These are phyloP conservation scores for Saimiri boliviensis DNA, from an alignment of 2,113 vertebrate genomes.

Conservation along the genomic window DNA sequence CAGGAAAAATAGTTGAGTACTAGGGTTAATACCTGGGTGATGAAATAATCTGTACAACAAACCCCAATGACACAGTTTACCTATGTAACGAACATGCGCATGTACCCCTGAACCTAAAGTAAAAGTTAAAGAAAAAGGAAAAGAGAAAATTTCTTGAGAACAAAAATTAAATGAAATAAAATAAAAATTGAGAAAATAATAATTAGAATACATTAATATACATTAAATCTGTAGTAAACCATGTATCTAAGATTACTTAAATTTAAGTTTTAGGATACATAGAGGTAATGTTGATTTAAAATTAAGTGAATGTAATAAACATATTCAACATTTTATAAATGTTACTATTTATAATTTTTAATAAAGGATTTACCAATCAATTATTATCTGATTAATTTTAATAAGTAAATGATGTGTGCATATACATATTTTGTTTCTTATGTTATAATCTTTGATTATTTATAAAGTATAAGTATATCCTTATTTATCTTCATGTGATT, in stretches of 20 bases:
- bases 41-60: too few species aligned
- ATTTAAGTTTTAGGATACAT: not conserved
- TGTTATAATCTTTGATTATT: not conserved
- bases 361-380: not conserved
- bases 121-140: not conserved
- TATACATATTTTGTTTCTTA: not conserved
- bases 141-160: not conserved
- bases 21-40: too few species aligned
- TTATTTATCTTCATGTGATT: not conserved
- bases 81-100: too few species aligned
- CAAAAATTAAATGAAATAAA: not conserved
- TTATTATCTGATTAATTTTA: not conserved
- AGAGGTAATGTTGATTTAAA: not conserved
- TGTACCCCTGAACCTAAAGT: too few species aligned
- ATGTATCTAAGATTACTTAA: conserved; percentile 11
- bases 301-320: not conserved
- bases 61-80: too few species aligned
- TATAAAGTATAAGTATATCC: not conserved
- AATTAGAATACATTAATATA: not conserved
- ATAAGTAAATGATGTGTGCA: not conserved
- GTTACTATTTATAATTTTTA: not conserved
- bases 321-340: conserved; percentile 20
- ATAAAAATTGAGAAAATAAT: not conserved
- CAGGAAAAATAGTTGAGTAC: too few species aligned
- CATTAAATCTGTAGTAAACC: not conserved